Conservation (phyloP, 2,113 vertebrate species). For the Rhodinocichla rosea region DNA sequence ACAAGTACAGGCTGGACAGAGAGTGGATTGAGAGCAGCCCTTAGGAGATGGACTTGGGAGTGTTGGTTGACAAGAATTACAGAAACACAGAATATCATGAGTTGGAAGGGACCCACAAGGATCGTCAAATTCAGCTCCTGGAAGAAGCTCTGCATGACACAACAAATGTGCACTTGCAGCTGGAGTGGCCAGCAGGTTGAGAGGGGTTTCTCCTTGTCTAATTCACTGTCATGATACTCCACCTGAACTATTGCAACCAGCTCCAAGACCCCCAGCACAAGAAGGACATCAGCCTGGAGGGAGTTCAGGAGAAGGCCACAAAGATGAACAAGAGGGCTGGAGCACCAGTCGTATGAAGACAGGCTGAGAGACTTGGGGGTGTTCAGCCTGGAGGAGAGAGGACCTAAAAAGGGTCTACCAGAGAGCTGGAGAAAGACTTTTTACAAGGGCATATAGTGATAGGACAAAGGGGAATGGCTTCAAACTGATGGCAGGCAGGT, state of each 20-base stretch:
- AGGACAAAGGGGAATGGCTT: neutral
- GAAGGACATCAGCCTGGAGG: neutral
- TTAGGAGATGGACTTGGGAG: neutral
- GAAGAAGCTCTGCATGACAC: neutral
- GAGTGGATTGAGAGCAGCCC: neutral
- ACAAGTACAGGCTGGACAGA: neutral
- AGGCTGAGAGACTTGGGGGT: neutral
- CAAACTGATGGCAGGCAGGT: neutral
- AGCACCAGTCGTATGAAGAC: neutral
- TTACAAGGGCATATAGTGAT: neutral
- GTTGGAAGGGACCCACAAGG: neutral
- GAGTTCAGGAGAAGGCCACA: neutral
- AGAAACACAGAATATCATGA: neutral
- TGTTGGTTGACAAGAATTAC: neutral
- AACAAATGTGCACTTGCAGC: neutral
- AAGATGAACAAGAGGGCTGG: neutral
- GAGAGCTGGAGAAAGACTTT: neutral
- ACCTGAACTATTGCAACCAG: neutral
- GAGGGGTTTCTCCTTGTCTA: neutral
- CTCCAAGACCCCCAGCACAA: neutral
- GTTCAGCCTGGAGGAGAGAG: neutral
- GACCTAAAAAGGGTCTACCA: neutral
- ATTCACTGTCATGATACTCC: accelerated
- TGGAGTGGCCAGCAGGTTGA: neutral
- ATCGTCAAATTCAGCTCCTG: neutral